Evolutionary conservation across 2,113 vertebrate genomes (phyloP).

Genomic region (Rhineura floridana): DNA sequence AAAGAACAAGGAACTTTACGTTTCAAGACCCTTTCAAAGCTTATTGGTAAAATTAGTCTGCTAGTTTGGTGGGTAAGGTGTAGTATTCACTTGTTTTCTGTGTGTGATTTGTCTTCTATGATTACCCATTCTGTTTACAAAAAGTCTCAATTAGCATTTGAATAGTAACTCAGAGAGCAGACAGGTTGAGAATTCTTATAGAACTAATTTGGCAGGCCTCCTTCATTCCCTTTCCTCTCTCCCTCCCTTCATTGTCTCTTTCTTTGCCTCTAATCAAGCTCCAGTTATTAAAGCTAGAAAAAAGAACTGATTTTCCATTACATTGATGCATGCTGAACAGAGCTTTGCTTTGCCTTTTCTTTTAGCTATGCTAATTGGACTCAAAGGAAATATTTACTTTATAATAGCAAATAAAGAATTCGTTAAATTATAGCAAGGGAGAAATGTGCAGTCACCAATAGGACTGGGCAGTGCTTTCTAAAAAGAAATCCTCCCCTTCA

Average conservation of each 20-base stretch:
- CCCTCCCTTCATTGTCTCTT: conserved; percentile 63
- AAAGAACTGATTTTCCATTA: conserved; percentile 84
- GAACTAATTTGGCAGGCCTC: conserved; percentile 81
- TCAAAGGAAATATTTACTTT: conserved; percentile 86
- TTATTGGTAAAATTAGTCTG: conserved; percentile 73
- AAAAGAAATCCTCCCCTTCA: conserved; percentile 53
- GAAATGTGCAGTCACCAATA: conserved; percentile 62
- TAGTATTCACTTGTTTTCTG: conserved; percentile 80
- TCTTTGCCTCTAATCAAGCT: conserved; percentile 80
- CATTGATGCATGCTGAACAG: conserved; percentile 78
- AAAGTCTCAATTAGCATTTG: conserved; percentile 86
- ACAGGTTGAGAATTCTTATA: conserved; percentile 84
- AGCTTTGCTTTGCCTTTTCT: conserved; percentile 79
- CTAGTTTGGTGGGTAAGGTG: conserved; percentile 76
- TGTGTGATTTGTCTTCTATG: conserved; percentile 80
- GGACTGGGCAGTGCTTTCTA: conserved; percentile 50
- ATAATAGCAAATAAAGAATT: conserved; percentile 81
- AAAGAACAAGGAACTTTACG: conserved; percentile 61
- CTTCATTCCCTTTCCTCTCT: conserved; percentile 59
- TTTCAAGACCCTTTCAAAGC: conserved; percentile 70
- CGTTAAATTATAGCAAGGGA: conserved; percentile 73
- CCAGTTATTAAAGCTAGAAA: conserved; percentile 82
- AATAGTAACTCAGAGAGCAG: conserved; percentile 80
- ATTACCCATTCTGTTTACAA: conserved; percentile 85
- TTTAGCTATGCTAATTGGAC: conserved; percentile 83